Conservation (phyloP, 2,888 invertebrate genomes). For the Polydrusus cervinus region DNA sequence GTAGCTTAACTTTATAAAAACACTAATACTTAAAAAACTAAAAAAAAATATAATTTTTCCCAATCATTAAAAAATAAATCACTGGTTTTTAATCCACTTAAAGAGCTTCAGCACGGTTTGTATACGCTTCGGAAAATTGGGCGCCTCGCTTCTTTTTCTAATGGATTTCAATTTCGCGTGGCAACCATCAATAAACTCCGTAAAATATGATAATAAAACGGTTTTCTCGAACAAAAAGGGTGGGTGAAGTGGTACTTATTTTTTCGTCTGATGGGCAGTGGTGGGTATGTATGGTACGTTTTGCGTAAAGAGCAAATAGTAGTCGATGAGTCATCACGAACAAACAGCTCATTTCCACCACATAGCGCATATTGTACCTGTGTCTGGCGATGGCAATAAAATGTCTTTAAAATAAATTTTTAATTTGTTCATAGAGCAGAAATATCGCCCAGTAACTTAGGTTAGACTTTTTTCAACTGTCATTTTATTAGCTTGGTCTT, state of each 20-base stretch:
- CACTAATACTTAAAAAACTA: not conserved
- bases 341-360: too few relatives aligned
- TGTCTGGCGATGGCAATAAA: too few relatives aligned
- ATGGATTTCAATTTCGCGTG: conserved; percentile 37
- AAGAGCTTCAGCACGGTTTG: conserved; percentile 23
- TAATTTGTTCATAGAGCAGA: too few relatives aligned
- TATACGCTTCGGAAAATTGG: conserved; percentile 21
- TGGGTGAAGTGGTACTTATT: not conserved
- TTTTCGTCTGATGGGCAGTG: not conserved
- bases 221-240: conserved; percentile 22
- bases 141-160: conserved; percentile 28
- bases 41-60: conserved; percentile 17
- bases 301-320: too few relatives aligned
- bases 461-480: too few relatives aligned
- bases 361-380: too few relatives aligned
- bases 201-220: conserved; percentile 33
- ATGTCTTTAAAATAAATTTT: too few relatives aligned
- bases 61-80: conserved; percentile 38
- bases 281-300: not conserved
- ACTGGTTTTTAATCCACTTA: conserved; percentile 36
- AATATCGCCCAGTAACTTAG: too few relatives aligned
- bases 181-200: conserved; percentile 35
- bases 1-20: not conserved
- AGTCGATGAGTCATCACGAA: too few relatives aligned
- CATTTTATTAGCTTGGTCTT: too few relatives aligned